phyloP scores from a whole-genome alignment of 2,888 invertebrate genomes.

The Matsumyia berberina region DNA sequence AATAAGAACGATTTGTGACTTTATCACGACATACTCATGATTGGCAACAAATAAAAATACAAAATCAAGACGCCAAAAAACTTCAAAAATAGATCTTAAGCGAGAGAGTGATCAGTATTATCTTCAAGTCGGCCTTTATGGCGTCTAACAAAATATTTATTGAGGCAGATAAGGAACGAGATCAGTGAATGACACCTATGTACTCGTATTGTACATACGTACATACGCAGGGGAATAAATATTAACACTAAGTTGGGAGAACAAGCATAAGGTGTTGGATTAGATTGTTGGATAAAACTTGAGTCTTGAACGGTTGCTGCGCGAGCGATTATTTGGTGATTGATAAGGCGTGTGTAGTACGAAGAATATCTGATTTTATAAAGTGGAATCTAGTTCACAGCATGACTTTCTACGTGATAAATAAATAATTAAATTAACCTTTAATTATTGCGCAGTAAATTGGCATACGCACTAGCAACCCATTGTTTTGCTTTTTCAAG shows the following conservation, averaged over 20 bases:
- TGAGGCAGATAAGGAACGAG: constrained; percentile 12
- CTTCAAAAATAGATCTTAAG: constrained; percentile 1
- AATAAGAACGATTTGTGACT: not conserved
- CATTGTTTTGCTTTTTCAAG: no score
- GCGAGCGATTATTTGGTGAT: no score
- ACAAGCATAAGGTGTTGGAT: not conserved
- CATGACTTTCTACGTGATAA: no score
- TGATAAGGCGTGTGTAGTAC: no score
- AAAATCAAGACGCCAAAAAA: constrained; percentile 3
- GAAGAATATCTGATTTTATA: no score
- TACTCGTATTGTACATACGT: not conserved
- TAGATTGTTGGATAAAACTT: not conserved
- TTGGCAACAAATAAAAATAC: not conserved
- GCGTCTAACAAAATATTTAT: constrained; percentile 11
- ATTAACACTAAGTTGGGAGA: not conserved
- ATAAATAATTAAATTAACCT: no score
- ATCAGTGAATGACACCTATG: not conserved
- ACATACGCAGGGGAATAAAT: not conserved
- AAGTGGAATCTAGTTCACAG: no score
- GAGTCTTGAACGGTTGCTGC: not conserved
- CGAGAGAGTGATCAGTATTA: constrained; percentile 3
- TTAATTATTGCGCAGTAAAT: no score
- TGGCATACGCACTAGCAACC: no score
- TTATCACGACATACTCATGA: not conserved
- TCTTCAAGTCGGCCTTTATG: constrained; percentile 13